These are phyloP conservation scores for Galerucella calmariensis DNA, from an alignment of 2,888 invertebrate genomes.

Conservation along the genomic window DNA sequence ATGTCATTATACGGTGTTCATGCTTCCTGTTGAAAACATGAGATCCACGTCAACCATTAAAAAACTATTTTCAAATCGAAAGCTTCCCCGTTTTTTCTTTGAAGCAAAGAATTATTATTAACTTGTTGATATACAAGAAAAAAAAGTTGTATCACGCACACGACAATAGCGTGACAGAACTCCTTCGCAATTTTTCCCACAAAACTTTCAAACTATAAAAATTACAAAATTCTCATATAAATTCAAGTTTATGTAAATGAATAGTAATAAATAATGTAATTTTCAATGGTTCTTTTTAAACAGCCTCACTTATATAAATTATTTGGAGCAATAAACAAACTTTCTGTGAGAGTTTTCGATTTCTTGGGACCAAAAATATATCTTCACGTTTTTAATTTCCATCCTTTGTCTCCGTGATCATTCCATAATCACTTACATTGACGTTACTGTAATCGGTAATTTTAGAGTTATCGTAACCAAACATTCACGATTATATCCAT, in stretches of 20 bases:
- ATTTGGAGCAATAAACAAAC: no score
- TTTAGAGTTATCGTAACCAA: no score
- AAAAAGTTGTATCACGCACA: constrained; percentile 22
- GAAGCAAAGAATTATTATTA: constrained; percentile 16
- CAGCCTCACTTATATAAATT: no score
- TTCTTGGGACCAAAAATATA: no score
- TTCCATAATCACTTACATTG: no score
- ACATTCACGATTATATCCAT: no score
- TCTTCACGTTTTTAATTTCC: no score
- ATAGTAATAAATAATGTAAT: no score
- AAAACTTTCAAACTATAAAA: not conserved
- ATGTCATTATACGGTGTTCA: not conserved
- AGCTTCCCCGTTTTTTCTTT: constrained; percentile 6
- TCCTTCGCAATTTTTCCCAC: not conserved
- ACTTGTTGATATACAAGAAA: constrained; percentile 23
- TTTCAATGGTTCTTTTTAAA: no score
- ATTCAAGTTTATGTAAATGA: not conserved
- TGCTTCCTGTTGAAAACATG: not conserved
- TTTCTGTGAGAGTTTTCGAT: no score
- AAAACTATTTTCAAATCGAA: constrained; percentile 11
- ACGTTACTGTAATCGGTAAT: no score
- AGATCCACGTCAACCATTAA: not conserved
- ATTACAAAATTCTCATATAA: not conserved
- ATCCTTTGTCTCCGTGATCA: no score
- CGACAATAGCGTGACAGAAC: constrained; percentile 12